Conservation (phyloP, 2,113 vertebrate species). For the Indicator maculatus region DNA sequence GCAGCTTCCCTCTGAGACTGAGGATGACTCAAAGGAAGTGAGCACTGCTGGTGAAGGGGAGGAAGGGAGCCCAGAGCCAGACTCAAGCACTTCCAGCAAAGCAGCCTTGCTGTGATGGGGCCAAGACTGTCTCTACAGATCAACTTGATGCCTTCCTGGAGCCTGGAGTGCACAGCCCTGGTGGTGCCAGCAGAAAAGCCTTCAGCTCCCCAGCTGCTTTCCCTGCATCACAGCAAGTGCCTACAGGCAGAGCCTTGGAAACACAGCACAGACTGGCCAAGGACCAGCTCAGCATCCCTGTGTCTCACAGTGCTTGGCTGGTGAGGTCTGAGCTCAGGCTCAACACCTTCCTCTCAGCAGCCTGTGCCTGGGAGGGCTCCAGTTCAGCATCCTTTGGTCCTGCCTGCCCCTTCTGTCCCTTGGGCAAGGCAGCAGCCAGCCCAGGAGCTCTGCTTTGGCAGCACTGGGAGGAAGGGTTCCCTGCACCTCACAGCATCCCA, state of each 20-base stretch:
- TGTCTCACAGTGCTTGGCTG: neutral
- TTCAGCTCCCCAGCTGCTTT: neutral
- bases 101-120: neutral
- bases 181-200: neutral
- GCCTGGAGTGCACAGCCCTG: too few relatives aligned
- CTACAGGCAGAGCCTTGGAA: neutral
- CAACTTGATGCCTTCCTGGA: neutral
- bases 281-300: neutral
- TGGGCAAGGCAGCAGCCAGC: neutral
- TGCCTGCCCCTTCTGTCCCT: fast-evolving
- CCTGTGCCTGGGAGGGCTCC: neutral
- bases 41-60: neutral
- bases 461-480: neutral
- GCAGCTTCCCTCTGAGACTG: neutral
- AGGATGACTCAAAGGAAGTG: neutral
- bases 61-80: neutral
- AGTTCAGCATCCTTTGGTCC: fast-evolving
- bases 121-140: neutral
- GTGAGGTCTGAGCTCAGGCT: neutral
- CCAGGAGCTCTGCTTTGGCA: neutral
- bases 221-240: neutral
- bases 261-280: neutral
- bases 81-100: neutral
- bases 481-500: too few relatives aligned
- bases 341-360: neutral